Evolutionary conservation across 2,888 invertebrate genomes (phyloP).

Genomic region (Lithosia quadra): DNA sequence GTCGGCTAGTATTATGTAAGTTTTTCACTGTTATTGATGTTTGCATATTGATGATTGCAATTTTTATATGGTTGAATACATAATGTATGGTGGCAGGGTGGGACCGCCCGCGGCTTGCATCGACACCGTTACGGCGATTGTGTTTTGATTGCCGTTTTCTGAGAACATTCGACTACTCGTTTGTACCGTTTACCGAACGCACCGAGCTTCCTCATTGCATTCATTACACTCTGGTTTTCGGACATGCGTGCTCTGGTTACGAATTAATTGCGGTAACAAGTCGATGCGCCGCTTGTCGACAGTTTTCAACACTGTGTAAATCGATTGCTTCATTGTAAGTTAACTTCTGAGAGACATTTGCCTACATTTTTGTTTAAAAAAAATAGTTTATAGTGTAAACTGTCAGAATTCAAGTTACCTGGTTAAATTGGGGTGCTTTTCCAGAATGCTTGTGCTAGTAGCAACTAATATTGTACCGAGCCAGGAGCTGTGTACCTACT

Average conservation of each 20-base stretch:
- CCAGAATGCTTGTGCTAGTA: no score
- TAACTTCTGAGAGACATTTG: slow-evolving; percentile 20
- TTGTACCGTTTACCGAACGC: slow-evolving; percentile 80
- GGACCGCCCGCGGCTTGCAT: slow-evolving; percentile 61
- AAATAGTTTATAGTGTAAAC: background rate
- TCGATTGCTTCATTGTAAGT: slow-evolving; percentile 27
- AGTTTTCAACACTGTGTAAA: slow-evolving; percentile 30
- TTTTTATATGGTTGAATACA: slow-evolving; percentile 71
- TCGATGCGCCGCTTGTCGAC: slow-evolving; percentile 23
- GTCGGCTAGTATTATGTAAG: slow-evolving; percentile 26
- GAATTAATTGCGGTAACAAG: slow-evolving; percentile 50
- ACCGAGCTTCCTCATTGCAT: slow-evolving; percentile 76
- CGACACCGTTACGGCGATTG: slow-evolving; percentile 81
- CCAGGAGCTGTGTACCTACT: no score
- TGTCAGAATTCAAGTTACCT: background rate
- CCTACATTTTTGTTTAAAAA: background rate
- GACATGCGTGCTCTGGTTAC: slow-evolving; percentile 59
- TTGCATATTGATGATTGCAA: slow-evolving; percentile 66
- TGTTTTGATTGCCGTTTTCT: slow-evolving; percentile 81
- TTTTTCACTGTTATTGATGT: slow-evolving; percentile 54
- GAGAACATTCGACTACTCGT: slow-evolving; percentile 79
- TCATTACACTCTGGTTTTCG: slow-evolving; percentile 76
- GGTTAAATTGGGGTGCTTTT: background rate
- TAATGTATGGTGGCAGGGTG: slow-evolving; percentile 64
- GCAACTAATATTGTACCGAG: no score